Evolutionary conservation across 2,888 invertebrate species (phyloP), one percentile per base, ranked within the genome.

Genomic region (Linnaemya tessellans): DNA sequence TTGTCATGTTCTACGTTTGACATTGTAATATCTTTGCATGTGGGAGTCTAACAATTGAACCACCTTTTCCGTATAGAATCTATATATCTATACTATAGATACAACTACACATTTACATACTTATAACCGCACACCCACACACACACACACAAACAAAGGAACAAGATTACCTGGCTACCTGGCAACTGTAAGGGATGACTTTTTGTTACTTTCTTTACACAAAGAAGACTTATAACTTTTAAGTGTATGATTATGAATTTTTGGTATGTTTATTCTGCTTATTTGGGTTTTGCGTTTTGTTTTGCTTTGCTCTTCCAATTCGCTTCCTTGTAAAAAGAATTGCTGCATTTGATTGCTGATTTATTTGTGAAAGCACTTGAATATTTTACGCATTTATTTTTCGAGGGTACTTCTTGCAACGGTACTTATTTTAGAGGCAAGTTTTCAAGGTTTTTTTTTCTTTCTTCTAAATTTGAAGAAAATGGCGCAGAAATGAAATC

Each of bases 111-210:
- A n/a, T n/a, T 9, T 7, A 5, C 22, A 18, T 49, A 18, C 49
- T 35, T 9, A 43, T 43, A 43, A 43, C 11, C 1, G 13, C 1
- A 43, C 11, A 41, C 11, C 20, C 5, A 38, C 2, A 49, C 13
- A 54, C 4, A 64, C n/a, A 30, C 13, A 49, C 20, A 77, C n/a
- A n/a, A n/a, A n/a, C n/a, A n/a, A n/a, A n/a, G n/a, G n/a, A 22
- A 65, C 4, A 30, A 18, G 4, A 20, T n/a, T 43, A 64, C 20
- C 35, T 79, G 20, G 20, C 18, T 60, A 68, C 49, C 22, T 70
- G 51, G 22, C 38, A 46, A 58, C 51, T 71, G 62, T 22, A 65
- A 43, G 82, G 82, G 82, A 82, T 83, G 82, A 70, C 56, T n/a
- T 22, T 10, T 64, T 49, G 3, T 38, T 41, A 11, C 3, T 41